Evolutionary conservation across 2,113 vertebrate genomes (phyloP), one percentile per base, ranked within the genome.

Genomic region (Heloderma charlesbogerti): DNA sequence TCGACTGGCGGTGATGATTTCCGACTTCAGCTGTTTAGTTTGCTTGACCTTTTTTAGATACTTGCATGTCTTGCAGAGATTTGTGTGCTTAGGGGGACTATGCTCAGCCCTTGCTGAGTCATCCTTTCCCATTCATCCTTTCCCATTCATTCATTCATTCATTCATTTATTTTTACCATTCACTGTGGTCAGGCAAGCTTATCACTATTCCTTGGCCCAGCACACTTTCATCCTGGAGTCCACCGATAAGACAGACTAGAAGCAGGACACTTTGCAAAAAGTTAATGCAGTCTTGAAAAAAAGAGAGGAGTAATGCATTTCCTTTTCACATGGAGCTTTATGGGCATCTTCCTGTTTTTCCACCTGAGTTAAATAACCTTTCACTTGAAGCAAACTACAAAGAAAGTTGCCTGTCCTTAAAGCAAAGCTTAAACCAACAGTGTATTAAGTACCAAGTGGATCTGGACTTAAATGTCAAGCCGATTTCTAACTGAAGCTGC

Each of bases 161-260:
- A 51, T 74, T 3, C 10, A 3, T 2, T 74, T 37, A 18, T 54
- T 51, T 54, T 82, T 20, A 60, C 18, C 5, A 75, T 79, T 43
- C 85, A 45, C 86, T 93, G n/a, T 48, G 89, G 79, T 89, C 89
- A 89, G 90, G 60, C 92, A 92, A 92, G 88, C 92, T 95, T 95
- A 96, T 96, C 94, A 92, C n/a, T 80, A 72, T 92, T 95, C 94
- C 93, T 96, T 84, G 0, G 25, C 94, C 72, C 69, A 71, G 40
- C 84, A 94, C 92, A 94, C 90, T 93, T 92, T 94, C 87, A 63
- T 63, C 18, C 94, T 93, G 95, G 91, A 89, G 90, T 88, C 3
- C 43, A 71, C 93, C 92, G 94, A 95, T 95, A 94, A 95, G 93
- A 94, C 10, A 90, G 88, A 93, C 92, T 6, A 92, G 93, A 89